These are phyloP conservation scores for Entosphenus tridentatus DNA, from an alignment of 2,113 vertebrate species.

Conservation along the genomic window DNA sequence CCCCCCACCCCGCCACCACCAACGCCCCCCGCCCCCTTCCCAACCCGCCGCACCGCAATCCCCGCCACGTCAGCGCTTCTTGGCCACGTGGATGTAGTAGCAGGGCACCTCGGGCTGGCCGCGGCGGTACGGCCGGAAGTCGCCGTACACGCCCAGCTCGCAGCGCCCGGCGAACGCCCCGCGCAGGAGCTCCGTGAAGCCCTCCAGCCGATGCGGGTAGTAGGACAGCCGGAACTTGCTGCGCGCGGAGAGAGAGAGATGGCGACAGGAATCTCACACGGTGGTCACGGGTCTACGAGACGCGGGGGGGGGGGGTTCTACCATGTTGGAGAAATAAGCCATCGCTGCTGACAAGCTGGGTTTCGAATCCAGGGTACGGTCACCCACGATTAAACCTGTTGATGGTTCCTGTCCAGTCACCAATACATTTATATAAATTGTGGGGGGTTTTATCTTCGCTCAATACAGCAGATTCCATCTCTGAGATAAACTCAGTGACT, in stretches of 20 bases:
- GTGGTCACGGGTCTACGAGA: too few species aligned
- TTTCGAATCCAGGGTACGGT: too few species aligned
- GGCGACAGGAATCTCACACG: too few species aligned
- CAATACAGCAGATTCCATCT: too few species aligned
- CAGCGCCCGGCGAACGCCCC: slow-evolving; percentile 44
- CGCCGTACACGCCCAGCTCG: slow-evolving; percentile 53
- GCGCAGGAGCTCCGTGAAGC: slow-evolving; percentile 45
- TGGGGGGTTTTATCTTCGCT: too few species aligned
- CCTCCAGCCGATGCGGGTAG: slow-evolving; percentile 60
- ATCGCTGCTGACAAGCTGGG: too few species aligned
- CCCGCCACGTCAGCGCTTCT: slow-evolving; percentile 29
- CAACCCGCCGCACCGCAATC: slow-evolving; percentile 18
- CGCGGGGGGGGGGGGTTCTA: too few species aligned
- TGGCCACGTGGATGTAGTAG: slow-evolving; percentile 85
- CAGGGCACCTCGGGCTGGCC: slow-evolving; percentile 39
- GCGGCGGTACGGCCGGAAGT: slow-evolving; percentile 48
- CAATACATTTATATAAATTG: too few species aligned
- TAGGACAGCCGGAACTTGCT: slow-evolving; percentile 88
- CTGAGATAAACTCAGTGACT: too few species aligned
- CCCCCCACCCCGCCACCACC: slow-evolving; percentile 6
- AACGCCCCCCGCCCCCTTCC: slow-evolving; percentile 10
- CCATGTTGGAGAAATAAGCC: too few species aligned
- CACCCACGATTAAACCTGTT: too few species aligned
- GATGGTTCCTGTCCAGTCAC: too few species aligned
- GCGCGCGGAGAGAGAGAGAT: slow-evolving; percentile 4